A percentile compares a stretch with the other conserved stretches of the same genome.
These are phyloP conservation scores for Panorpa germanica DNA, from an alignment of 2,888 invertebrate genomes.

Conservation along the genomic window DNA sequence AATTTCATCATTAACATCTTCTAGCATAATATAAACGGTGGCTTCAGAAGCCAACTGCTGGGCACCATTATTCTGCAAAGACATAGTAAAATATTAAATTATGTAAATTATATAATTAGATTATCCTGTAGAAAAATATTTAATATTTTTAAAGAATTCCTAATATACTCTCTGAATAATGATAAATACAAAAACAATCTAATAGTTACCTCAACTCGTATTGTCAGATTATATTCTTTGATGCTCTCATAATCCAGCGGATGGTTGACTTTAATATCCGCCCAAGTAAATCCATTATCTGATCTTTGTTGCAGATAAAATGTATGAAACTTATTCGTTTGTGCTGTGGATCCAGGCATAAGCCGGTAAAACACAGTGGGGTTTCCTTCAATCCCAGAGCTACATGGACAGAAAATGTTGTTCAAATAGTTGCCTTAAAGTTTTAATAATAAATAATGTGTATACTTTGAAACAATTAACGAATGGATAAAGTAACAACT, in stretches of 20 bases:
- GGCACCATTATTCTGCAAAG: slow-evolving; percentile 74
- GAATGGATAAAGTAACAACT: too few species aligned
- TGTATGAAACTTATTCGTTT: slow-evolving; percentile 89
- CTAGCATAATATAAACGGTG: slow-evolving; percentile 80
- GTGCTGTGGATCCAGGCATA: slow-evolving; percentile 90
- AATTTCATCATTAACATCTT: slow-evolving; percentile 94
- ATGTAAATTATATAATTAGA: slow-evolving; percentile 4
- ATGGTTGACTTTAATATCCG: slow-evolving; percentile 91
- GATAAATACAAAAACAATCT: too few species aligned
- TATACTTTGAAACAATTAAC: too few species aligned
- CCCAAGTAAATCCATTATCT: slow-evolving; percentile 86
- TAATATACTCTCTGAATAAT: too few species aligned
- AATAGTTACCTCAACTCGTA: slow-evolving; percentile 79
- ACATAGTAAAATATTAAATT: slow-evolving; percentile 11
- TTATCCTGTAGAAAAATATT: slow-evolving; percentile 1
- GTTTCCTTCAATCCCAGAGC: slow-evolving; percentile 91
- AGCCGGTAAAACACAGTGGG: slow-evolving; percentile 89
- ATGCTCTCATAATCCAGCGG: slow-evolving; percentile 88
- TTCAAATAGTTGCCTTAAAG: background rate
- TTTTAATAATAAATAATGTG: background rate
- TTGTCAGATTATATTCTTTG: slow-evolving; percentile 88
- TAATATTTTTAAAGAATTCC: slow-evolving; percentile 3
- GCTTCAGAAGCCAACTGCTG: slow-evolving; percentile 90
- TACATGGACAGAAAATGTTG: slow-evolving; percentile 24
- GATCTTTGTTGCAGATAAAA: slow-evolving; percentile 89